These are phyloP conservation scores for Candoia aspera DNA, from an alignment of 2,113 vertebrate genomes.

Conservation along the genomic window DNA sequence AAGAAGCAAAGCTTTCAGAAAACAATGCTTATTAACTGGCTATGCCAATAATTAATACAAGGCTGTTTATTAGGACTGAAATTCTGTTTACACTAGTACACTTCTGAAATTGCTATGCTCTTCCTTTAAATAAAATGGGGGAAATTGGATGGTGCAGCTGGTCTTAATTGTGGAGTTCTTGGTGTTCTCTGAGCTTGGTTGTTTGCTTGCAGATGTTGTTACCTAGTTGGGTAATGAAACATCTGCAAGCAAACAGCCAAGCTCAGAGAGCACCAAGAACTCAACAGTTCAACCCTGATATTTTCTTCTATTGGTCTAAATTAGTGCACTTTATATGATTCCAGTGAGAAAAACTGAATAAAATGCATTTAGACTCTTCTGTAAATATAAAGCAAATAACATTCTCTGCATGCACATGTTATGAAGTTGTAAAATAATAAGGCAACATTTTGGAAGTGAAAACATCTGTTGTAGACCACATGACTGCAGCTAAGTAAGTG, in stretches of 20 bases:
- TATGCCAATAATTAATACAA: not conserved
- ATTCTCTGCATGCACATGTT: not conserved
- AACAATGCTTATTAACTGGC: not conserved
- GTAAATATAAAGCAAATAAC: not conserved
- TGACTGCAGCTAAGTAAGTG: not conserved
- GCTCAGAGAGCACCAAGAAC: not conserved
- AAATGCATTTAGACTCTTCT: not conserved
- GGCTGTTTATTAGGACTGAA: not conserved
- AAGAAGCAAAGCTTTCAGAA: not conserved
- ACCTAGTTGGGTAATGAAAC: not conserved
- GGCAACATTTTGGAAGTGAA: not conserved
- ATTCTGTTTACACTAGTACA: not conserved
- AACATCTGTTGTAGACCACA: not conserved
- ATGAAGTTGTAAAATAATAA: not conserved
- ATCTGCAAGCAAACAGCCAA: not conserved
- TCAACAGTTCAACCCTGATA: not conserved
- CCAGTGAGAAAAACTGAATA: not conserved
- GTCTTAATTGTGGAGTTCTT: not conserved
- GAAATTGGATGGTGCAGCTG: not conserved
- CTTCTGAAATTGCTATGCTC: not conserved
- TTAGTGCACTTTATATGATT: not conserved
- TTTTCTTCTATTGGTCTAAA: not conserved
- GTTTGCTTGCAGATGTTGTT: not conserved
- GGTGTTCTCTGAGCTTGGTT: not conserved
- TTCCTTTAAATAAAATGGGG: not conserved